Percentiles rank a stretch among this genome's conserved stretches.
Evolutionary conservation across 2,113 vertebrate genomes (phyloP).

Genomic region (Atractosteus spatula): DNA sequence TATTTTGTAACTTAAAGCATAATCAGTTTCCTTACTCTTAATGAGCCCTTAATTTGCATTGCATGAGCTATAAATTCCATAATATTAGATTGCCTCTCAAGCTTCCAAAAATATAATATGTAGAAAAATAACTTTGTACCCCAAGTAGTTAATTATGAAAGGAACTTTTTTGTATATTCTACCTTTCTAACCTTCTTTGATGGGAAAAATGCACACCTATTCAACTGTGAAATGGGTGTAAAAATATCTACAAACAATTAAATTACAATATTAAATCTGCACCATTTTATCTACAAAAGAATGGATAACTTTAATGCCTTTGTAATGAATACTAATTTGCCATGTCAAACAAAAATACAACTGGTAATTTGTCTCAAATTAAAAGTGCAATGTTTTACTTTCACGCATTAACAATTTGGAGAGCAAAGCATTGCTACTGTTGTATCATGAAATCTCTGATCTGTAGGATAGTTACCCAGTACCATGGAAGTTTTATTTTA

Average conservation of each 20-base stretch:
- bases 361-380: slow-evolving; percentile 21
- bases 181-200: too few species aligned
- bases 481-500: slow-evolving; percentile 14
- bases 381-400: slow-evolving; percentile 18
- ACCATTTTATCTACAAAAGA: slow-evolving; percentile 12
- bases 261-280: not conserved
- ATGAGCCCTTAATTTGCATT: slow-evolving; percentile 41
- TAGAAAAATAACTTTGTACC: too few species aligned
- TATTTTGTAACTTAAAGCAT: slow-evolving; percentile 49
- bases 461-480: slow-evolving; percentile 12
- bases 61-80: not conserved
- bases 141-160: too few species aligned
- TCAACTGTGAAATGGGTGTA: not conserved
- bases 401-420: slow-evolving; percentile 18
- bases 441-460: slow-evolving; percentile 23
- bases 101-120: too few species aligned
- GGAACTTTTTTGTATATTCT: too few species aligned
- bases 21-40: slow-evolving; percentile 41
- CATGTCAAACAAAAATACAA: slow-evolving; percentile 3
- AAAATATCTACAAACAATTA: not conserved
- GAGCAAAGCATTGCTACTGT: slow-evolving; percentile 17
- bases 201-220: not conserved
- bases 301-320: slow-evolving; percentile 17
- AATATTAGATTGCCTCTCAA: not conserved
- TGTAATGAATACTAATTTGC: slow-evolving; percentile 8